phyloP scores from a whole-genome alignment of 2,888 invertebrate genomes.

The Ecliptopera silaceata region DNA sequence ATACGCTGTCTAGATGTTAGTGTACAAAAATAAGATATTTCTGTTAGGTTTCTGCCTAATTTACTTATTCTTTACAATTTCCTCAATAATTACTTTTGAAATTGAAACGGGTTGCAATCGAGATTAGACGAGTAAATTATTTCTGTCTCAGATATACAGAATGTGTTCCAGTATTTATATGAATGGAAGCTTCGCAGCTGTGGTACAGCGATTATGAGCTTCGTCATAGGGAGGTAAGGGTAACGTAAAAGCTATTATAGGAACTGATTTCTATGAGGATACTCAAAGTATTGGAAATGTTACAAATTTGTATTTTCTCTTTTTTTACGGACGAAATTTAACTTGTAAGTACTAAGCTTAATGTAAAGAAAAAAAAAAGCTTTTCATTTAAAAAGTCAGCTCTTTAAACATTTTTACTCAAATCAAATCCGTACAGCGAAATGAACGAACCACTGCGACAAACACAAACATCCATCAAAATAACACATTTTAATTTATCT shows the following conservation, averaged over 20 bases:
- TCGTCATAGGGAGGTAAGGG: constrained; percentile 78
- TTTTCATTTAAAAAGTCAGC: not conserved
- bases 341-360: not conserved
- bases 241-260: constrained; percentile 73
- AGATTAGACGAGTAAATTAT: constrained; percentile 21
- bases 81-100: constrained; percentile 20
- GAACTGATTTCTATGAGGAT: constrained; percentile 72
- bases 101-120: constrained; percentile 28
- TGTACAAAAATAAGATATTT: constrained; percentile 48
- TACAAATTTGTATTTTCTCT: constrained; percentile 80
- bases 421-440: not conserved
- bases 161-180: constrained; percentile 64
- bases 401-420: not conserved
- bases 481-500: no score
- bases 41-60: constrained; percentile 54
- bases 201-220: constrained; percentile 74
- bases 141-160: constrained; percentile 46
- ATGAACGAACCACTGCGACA: not conserved
- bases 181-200: constrained; percentile 64
- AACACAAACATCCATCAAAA: no score
- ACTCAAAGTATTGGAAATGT: constrained; percentile 79
- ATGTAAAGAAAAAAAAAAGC: not conserved
- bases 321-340: constrained; percentile 41
- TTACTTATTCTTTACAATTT: constrained; percentile 29
- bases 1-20: constrained; percentile 64